These are phyloP conservation scores for Eupeodes corollae DNA, from an alignment of 1,140 invertebrate species.

Conservation along the genomic window DNA sequence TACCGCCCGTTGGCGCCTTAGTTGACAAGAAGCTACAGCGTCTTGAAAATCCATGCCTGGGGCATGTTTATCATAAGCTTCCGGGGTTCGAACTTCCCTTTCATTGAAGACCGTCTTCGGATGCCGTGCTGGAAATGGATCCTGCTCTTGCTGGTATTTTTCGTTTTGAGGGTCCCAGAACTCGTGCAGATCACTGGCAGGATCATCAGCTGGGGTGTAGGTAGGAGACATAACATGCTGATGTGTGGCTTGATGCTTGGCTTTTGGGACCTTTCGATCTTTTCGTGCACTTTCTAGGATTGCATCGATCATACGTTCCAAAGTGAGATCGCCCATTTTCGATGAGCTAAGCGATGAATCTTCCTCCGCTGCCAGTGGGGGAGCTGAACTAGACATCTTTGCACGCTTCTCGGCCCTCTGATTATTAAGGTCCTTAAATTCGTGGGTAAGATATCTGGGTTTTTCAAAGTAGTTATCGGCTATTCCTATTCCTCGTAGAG, in stretches of 20 bases:
- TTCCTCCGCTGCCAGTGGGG: neutral
- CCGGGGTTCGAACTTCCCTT: slow-evolving; percentile 23
- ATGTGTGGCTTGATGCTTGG: slow-evolving; percentile 2
- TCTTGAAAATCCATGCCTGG: slow-evolving; percentile 5
- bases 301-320: slow-evolving; percentile 35
- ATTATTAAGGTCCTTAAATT: neutral
- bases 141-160: neutral
- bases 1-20: slow-evolving; percentile 28
- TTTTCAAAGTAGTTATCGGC: slow-evolving; percentile 35
- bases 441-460: slow-evolving; percentile 20
- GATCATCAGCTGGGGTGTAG: slow-evolving; percentile 25
- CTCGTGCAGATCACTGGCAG: slow-evolving; percentile 25
- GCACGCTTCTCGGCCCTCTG: no score
- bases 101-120: slow-evolving; percentile 12
- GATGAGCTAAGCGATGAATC: slow-evolving; percentile 22
- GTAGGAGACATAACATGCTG: slow-evolving; percentile 23
- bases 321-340: slow-evolving; percentile 31
- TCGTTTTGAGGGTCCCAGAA: slow-evolving; percentile 15
- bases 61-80: slow-evolving; percentile 1
- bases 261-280: slow-evolving; percentile 5
- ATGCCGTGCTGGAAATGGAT: neutral
- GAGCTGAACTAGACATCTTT: neutral
- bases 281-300: slow-evolving; percentile 30
- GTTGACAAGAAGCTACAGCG: slow-evolving; percentile 8
- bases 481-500: slow-evolving; percentile 28